Base-by-base conservation (phyloP, 2,797 vertebrate species). In the Margarornis squamiger region DNA sequence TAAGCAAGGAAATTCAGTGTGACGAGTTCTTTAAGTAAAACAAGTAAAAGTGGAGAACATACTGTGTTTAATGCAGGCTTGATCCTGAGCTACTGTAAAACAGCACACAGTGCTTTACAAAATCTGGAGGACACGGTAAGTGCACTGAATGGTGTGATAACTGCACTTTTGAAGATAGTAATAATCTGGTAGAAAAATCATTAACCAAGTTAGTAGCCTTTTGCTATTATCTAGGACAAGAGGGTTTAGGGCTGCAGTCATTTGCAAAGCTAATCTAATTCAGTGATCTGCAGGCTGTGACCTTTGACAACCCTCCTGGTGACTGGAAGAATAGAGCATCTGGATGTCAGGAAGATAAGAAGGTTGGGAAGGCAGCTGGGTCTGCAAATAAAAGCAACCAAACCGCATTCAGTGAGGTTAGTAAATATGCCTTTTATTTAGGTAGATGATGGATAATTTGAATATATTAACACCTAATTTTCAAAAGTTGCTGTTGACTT, bases 191-290 rank as follows among this genome's bases (percentile, higher is more conserved):
- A 27, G 70, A 78, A 83, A 86, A 49, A 30, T 70, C 29, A 20
- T 88, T 84, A 89, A 86, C 66, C 55, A 79, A 70, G 66, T 55
- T 86, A 38, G 34, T 46, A 73, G 27, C 26, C 29, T 85, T 94
- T 93, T 90, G 39, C 62, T 73, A 70, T 66, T 78, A 68, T 81
- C 54, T 79, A 36, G 76, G 14, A 45, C 3, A 17, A 70, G 77
- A 63, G 24, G 14, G 17, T 79, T 93, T 85, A 71, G 61, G 39
- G 77, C 45, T 71, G 8, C 2, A n/a, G 67, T 51, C 55, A 92
- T 93, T 89, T 91, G 86, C 84, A 95, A 93, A 95, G 71, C 80
- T 95, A 91, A 94, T 94, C 52, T 76, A 74, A 38, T 71, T 92
- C 92, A 90, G 54, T 55, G 68, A 86, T 76, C 75, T 1, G 0